These are phyloP conservation scores for Nipponia nippon DNA, from an alignment of 2,113 vertebrate species.

Conservation along the genomic window DNA sequence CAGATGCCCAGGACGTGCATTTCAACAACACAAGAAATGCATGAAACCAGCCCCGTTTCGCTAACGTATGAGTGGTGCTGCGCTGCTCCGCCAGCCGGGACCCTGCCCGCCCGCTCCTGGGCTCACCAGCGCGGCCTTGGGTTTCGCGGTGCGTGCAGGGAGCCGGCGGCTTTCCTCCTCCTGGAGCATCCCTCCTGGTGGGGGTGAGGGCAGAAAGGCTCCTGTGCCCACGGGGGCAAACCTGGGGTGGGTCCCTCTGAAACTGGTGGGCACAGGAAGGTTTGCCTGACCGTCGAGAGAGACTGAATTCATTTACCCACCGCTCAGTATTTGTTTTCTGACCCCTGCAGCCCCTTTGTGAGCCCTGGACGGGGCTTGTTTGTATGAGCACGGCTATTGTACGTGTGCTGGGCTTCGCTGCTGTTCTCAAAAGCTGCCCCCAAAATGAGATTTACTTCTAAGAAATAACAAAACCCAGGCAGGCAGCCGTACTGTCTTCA, in stretches of 20 bases:
- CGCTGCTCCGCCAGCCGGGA: not conserved
- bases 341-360: not conserved
- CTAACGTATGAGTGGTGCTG: rapidly evolving
- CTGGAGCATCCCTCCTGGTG: rapidly evolving
- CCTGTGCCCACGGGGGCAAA: not conserved
- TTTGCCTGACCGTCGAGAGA: not conserved
- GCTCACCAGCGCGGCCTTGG: rapidly evolving
- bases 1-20: not conserved
- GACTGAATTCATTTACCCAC: not conserved
- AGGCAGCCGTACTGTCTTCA: not conserved
- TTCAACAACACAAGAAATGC: rapidly evolving
- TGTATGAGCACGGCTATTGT: not conserved
- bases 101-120: rapidly evolving
- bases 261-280: not conserved
- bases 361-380: not conserved
- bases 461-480: constrained; percentile 7
- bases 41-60: rapidly evolving
- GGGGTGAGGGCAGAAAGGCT: not conserved
- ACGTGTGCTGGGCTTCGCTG: not conserved
- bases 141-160: not conserved
- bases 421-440: not conserved
- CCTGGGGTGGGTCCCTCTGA: not conserved
- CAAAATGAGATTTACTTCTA: not conserved
- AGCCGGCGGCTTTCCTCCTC: not conserved
- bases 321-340: not conserved